Base-by-base conservation (phyloP, 2,888 invertebrate genomes). In the Escarpia spicata region DNA sequence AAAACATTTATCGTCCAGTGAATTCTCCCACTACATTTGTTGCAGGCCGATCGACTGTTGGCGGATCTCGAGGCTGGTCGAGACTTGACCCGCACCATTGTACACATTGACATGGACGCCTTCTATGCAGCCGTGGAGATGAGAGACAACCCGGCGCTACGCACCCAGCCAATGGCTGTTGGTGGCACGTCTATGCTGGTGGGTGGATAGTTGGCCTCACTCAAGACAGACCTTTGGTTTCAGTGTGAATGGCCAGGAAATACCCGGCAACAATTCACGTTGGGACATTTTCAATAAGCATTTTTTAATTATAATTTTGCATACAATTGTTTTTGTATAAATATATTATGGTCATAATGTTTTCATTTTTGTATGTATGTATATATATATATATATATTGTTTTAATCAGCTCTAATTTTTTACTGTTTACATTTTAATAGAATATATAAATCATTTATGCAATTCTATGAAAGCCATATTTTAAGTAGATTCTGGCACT, bases 71-170 rank as follows among this genome's bases (percentile, higher is more conserved):
- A 97, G 94, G 91, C 93, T 12, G 93, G 93, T 10, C 95, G 97
- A 92, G 96, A 97, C 94, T 95, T 97, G 90, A 96, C 95, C 93
- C 95, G 96, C 43, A 96, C 96, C 6, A 96, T 97, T 92, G 97
- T 97, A 8, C 97, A 97, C 94, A 95, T 97, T 90, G 97, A 97
- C 95, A 97, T 97, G 97, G 97, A 97, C 95, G 97, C 97, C 1
- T 97, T 97, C 95, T 97, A 97, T 95, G 97, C 97, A 43, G 97
- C 97, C 44, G 97, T 97, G 2, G 97, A 97, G 95, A 97, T 97
- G 96, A 94, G 95, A 92, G 96, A 96, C 52, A 94, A 96, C 92
- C 96, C 96, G 12, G 94, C 93, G 15, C 95, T 97, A 9, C 96
- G 96, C 93, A 95, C 96, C 92, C 96, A 97, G 93, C 97, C 97